phyloP scores from a whole-genome alignment of 2,113 vertebrate genomes.

The Petaurus breviceps region DNA sequence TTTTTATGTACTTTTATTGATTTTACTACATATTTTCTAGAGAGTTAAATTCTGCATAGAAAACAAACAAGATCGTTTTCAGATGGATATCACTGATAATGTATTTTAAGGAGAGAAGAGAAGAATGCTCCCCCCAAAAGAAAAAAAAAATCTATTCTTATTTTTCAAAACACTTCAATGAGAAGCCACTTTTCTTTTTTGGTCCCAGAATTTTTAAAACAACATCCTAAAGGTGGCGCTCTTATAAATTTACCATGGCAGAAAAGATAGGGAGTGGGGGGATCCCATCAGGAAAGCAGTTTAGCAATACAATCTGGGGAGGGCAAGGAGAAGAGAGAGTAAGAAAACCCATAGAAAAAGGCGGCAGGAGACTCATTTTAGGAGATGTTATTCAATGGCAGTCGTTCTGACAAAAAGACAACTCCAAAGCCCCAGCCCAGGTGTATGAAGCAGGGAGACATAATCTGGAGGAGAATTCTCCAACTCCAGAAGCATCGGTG shows the following conservation, averaged over 20 bases:
- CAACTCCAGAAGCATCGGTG: not conserved
- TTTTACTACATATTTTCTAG: slow-evolving; percentile 4
- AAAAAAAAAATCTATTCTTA: not conserved
- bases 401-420: not conserved
- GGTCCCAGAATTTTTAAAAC: not conserved
- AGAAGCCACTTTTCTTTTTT: not conserved
- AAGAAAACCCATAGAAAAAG: slow-evolving; percentile 4
- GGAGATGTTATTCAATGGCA: not conserved
- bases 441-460: not conserved
- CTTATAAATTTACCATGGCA: not conserved
- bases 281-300: not conserved
- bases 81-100: not conserved
- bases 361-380: not conserved
- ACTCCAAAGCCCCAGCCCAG: not conserved
- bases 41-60: not conserved
- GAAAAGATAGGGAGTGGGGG: not conserved
- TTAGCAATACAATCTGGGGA: not conserved
- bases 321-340: slow-evolving; percentile 38
- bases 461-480: not conserved
- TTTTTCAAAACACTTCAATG: not conserved
- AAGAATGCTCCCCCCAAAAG: not conserved
- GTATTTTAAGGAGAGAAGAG: not conserved
- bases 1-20: not conserved
- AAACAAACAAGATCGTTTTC: not conserved
- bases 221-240: not conserved